Evolutionary conservation across 1,140 invertebrate genomes (phyloP), one percentile per base, ranked within the genome.

Genomic region (Acromyrmex heyeri): DNA sequence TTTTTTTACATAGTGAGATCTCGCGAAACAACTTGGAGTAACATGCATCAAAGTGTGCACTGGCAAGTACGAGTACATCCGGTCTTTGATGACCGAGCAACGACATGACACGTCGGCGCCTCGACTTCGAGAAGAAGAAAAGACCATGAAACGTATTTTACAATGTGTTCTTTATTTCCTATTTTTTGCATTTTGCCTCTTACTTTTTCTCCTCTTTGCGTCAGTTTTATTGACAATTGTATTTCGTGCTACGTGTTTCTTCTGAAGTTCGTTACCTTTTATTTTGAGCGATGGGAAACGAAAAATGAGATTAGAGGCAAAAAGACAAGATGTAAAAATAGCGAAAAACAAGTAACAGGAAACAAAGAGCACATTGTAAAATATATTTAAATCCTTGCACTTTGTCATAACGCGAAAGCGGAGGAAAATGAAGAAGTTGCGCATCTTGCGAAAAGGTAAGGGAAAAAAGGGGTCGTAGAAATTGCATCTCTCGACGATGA

Each of bases 401-500:
- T 53, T 55, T 5, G 5, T 1, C 3, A 12, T 12, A 24, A 53
- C 8, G 21, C 30, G 10, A 62, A 30, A 38, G 34, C 57, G 14
- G 14, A 3, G 73, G 4, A 61, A 16, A 21, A 61, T 1, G 30
- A 34, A 24, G 38, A 44, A 3, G 18, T 16, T 10, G 30, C 21
- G 14, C 34, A 8, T 75, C 53, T 61, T 6, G 57, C 8, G 57
- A 27, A 21, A 38, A 6, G 16, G 14, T 12, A 24, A 78, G 48
- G 59, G 3, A 64, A 78, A 77, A 18, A 48, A 30, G 24, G 2
- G 24, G 6, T 64, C 24, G 59, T 16, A 24, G 44, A 78, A 48
- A 53, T 65, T 50, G 38, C 38, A 65, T 64, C 44, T 78, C 3
- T 78, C 59, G 38, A 64, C 59, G 76, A 78, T 78, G 76, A 64